Evolutionary conservation across 2,113 vertebrate species (phyloP).

Genomic region (Oophaga pumilio): DNA sequence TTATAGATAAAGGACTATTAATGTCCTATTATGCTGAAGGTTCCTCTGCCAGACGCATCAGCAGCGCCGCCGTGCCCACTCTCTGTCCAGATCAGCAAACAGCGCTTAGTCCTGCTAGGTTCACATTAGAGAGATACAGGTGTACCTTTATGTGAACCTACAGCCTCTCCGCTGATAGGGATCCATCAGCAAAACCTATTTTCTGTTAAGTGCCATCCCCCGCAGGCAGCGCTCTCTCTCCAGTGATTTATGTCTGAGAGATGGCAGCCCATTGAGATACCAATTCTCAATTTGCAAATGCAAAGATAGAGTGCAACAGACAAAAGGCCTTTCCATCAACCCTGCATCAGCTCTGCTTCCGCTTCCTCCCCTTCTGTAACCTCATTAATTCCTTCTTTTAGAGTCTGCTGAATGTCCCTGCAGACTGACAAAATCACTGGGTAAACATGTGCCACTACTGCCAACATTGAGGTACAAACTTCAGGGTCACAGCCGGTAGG

Average conservation of each 20-base stretch:
- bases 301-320: conserved; percentile 9
- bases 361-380: background rate
- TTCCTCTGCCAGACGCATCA: conserved; percentile 9
- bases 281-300: conserved; percentile 46
- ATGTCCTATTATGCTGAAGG: conserved; percentile 20
- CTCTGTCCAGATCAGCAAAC: conserved; percentile 42
- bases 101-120: conserved; percentile 39
- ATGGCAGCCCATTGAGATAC: conserved; percentile 32
- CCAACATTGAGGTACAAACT: background rate
- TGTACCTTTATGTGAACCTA: conserved; percentile 47
- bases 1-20: conserved; percentile 40
- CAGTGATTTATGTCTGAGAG: background rate
- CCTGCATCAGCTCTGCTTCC: conserved; percentile 9
- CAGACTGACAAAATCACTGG: conserved; percentile 1
- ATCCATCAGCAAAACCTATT: conserved; percentile 31
- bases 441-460: background rate
- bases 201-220: conserved; percentile 60
- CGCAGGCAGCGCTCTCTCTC: background rate
- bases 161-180: conserved; percentile 42
- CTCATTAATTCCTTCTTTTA: conserved; percentile 35
- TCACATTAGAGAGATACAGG: conserved; percentile 49
- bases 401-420: background rate
- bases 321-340: conserved; percentile 30
- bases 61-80: background rate
- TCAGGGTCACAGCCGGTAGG: background rate